Evolutionary conservation across 2,797 vertebrate genomes (phyloP).

Genomic region (Serranus cabrilla): DNA sequence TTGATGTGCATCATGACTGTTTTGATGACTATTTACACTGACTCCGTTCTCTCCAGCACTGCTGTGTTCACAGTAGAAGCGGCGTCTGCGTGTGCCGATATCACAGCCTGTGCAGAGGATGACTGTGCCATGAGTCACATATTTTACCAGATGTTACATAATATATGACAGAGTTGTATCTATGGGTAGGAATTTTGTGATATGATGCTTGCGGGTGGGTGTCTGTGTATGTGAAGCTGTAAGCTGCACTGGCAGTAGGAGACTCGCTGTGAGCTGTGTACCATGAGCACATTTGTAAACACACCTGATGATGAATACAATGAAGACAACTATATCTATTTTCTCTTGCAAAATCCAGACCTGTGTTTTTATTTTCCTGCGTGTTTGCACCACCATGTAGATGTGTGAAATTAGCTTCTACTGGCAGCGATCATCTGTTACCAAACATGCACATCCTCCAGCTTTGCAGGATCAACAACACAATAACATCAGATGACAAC

Average conservation of each 20-base stretch:
- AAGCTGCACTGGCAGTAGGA: slow-evolving; percentile 53
- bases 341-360: slow-evolving; percentile 71
- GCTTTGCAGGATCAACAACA: slow-evolving; percentile 13
- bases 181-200: slow-evolving; percentile 69
- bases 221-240: slow-evolving; percentile 67
- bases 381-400: slow-evolving; percentile 9
- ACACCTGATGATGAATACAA: slow-evolving; percentile 69
- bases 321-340: slow-evolving; percentile 66
- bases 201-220: slow-evolving; percentile 61
- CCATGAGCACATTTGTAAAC: slow-evolving; percentile 77
- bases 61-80: slow-evolving; percentile 47
- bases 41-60: slow-evolving; percentile 50
- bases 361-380: slow-evolving; percentile 44
- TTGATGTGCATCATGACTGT: slow-evolving; percentile 51
- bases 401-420: slow-evolving; percentile 23
- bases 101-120: slow-evolving; percentile 53
- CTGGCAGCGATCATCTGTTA: slow-evolving; percentile 16
- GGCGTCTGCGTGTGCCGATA: slow-evolving; percentile 48
- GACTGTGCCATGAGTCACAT: slow-evolving; percentile 66
- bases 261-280: slow-evolving; percentile 59
- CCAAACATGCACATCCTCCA: slow-evolving; percentile 14
- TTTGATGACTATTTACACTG: slow-evolving; percentile 55
- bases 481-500: neutral
- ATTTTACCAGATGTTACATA: slow-evolving; percentile 73
- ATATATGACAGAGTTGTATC: slow-evolving; percentile 73